phyloP scores from a whole-genome alignment of 2,113 vertebrate genomes.

The Actenoides hombroni region DNA sequence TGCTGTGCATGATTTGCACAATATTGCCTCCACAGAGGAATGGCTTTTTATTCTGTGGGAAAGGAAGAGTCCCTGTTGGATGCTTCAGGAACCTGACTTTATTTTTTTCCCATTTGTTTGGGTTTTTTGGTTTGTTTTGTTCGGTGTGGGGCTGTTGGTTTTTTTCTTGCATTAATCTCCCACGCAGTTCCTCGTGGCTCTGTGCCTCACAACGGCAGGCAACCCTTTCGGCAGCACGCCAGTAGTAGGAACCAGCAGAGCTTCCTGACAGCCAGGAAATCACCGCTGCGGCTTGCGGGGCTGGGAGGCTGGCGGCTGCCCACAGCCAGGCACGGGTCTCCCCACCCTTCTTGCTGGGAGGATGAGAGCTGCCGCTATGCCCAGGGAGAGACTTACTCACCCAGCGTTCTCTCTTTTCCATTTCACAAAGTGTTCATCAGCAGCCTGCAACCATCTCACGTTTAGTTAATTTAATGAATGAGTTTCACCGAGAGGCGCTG shows the following conservation, averaged over 20 bases:
- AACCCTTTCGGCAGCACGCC: neutral
- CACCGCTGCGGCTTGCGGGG: neutral
- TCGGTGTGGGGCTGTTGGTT: no score
- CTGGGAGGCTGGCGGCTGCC: neutral
- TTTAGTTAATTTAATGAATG: slow-evolving; percentile 22
- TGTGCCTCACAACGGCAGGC: neutral
- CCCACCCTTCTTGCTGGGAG: neutral
- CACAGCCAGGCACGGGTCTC: neutral
- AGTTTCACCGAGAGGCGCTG: neutral
- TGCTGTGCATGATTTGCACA: neutral
- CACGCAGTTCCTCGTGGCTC: neutral
- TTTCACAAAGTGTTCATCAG: neutral
- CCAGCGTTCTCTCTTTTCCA: neutral
- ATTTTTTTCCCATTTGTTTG: neutral
- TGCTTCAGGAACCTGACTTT: neutral
- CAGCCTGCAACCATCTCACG: neutral
- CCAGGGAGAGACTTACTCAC: neutral
- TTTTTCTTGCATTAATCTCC: neutral
- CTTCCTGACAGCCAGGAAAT: neutral
- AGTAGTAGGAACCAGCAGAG: neutral
- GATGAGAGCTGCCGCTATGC: neutral
- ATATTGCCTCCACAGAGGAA: neutral
- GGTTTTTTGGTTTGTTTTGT: no score
- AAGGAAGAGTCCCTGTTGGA: neutral
- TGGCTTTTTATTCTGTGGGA: neutral